A percentile compares a stretch with the other conserved stretches of the same genome.
Conservation (phyloP, 2,797 vertebrate genomes). For the Paedocypris micromegethes region DNA sequence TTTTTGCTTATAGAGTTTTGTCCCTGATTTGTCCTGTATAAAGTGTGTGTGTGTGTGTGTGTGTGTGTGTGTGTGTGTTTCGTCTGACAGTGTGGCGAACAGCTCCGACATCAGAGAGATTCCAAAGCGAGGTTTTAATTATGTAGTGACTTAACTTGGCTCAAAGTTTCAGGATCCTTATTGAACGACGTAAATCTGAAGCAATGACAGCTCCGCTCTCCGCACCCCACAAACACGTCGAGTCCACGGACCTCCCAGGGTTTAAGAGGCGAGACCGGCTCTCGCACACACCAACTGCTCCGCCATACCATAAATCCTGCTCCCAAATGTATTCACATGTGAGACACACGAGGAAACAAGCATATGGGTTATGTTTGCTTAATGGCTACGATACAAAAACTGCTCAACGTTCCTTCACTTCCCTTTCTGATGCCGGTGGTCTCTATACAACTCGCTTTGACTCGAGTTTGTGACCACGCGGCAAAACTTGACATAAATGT, state of each 20-base stretch:
- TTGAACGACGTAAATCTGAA: slow-evolving; percentile 63
- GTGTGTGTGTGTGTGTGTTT: slow-evolving; percentile 19
- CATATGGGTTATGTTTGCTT: slow-evolving; percentile 7
- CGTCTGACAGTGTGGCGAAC: slow-evolving; percentile 40
- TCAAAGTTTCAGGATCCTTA: slow-evolving; percentile 56
- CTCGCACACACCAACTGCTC: slow-evolving; percentile 23
- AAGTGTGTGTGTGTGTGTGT: slow-evolving; percentile 27
- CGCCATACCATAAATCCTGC: slow-evolving; percentile 24
- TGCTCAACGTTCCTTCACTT: slow-evolving; percentile 6
- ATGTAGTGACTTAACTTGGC: slow-evolving; percentile 63
- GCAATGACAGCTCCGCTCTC: slow-evolving; percentile 51
- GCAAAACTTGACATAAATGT: slow-evolving; percentile 39
- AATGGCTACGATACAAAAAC: slow-evolving; percentile 14
- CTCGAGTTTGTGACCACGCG: slow-evolving; percentile 36
- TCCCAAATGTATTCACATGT: slow-evolving; percentile 3
- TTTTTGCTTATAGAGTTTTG: not conserved
- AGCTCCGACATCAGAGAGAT: slow-evolving; percentile 61
- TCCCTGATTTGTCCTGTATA: not conserved
- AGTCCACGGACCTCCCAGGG: slow-evolving; percentile 50
- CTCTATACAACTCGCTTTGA: slow-evolving; percentile 17
- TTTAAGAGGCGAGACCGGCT: slow-evolving; percentile 14
- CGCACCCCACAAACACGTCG: slow-evolving; percentile 47
- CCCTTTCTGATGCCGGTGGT: slow-evolving; percentile 7
- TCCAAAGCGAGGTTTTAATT: slow-evolving; percentile 68
- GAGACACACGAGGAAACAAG: not conserved